These are phyloP conservation scores for Caenorhabditis sinica DNA, from an alignment of 2,888 invertebrate species.

Conservation along the genomic window DNA sequence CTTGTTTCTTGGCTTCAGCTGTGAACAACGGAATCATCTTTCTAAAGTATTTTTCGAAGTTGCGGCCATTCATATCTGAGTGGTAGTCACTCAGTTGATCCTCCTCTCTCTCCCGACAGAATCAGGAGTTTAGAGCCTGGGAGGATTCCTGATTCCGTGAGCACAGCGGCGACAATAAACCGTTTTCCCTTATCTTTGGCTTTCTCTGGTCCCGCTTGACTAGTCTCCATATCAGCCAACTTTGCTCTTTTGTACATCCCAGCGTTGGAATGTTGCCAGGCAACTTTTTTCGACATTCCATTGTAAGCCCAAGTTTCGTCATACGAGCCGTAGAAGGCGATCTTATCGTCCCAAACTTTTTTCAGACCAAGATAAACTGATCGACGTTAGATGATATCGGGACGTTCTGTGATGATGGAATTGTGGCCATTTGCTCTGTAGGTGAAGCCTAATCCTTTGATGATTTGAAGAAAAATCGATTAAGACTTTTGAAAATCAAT, in stretches of 20 bases:
- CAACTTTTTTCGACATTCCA: background rate
- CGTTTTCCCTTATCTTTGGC: too few species aligned
- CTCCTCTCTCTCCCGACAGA: background rate
- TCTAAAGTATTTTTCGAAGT: background rate
- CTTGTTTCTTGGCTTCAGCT: background rate
- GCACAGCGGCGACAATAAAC: background rate
- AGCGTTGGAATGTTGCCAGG: background rate
- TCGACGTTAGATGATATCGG: background rate
- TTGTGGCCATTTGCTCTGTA: background rate
- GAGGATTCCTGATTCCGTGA: background rate
- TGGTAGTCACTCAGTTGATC: background rate
- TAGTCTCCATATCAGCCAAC: background rate
- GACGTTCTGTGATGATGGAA: background rate
- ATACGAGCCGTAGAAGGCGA: background rate
- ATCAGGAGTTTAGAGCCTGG: background rate
- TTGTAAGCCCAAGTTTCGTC: slow-evolving; percentile 1
- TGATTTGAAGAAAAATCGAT: background rate
- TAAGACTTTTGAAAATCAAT: background rate
- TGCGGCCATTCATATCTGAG: background rate
- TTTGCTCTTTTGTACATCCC: background rate
- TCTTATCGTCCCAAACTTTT: background rate
- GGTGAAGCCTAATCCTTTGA: background rate
- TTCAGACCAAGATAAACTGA: background rate
- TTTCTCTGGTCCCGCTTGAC: background rate
- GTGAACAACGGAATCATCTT: background rate